Evolutionary conservation across 1,140 invertebrate species (phyloP), one percentile per base, ranked within the genome.

Genomic region (Euglossa dilemma): DNA sequence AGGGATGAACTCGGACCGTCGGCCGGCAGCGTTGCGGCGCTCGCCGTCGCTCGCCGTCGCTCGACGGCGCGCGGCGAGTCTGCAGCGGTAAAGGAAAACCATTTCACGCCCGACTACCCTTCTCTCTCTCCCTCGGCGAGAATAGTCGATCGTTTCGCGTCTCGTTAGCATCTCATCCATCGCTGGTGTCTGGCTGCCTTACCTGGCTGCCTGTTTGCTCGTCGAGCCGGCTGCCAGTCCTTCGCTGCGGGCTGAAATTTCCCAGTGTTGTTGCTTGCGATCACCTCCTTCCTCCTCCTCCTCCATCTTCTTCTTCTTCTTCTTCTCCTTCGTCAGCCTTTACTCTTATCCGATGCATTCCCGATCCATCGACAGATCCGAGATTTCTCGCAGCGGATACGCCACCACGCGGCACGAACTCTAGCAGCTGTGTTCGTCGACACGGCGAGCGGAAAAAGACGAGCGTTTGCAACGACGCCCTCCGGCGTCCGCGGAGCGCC

Each of bases 161-260:
- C 89, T 90, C 89, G 89, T 90, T 90, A 90, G 87, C 89, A 90
- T 90, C 89, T 90, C 89, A 90, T 90, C 89, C 87, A 88, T 90
- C 88, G 84, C 79, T 72, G 73, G 74, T 85, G 88, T 85, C 85
- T 89, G 74, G 47, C 80, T 71, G 71, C 57, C 81, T 71, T 82
- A 69, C 79, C 72, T 85, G 79, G 12, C 54, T 71, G 64, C 50
- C 70, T 72, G 72, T 71, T 80, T 52, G 69, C 64, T 73, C 64
- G 69, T 63, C 69, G n/a, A n/a, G 52, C 20, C 84, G 76, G 25
- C 78, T 88, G 81, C 82, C 78, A 71, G 61, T 72, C 50, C 72
- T 20, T 20, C 43, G 67, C 79, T 75, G 63, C 45, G 56, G 87
- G 87, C 84, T 72, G 87, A 88, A 89, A 88, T 88, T 89, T 88